These are phyloP conservation scores for Desmophyllum pertusum DNA, from an alignment of 92 coral and sea anemone genomes.

Conservation along the genomic window DNA sequence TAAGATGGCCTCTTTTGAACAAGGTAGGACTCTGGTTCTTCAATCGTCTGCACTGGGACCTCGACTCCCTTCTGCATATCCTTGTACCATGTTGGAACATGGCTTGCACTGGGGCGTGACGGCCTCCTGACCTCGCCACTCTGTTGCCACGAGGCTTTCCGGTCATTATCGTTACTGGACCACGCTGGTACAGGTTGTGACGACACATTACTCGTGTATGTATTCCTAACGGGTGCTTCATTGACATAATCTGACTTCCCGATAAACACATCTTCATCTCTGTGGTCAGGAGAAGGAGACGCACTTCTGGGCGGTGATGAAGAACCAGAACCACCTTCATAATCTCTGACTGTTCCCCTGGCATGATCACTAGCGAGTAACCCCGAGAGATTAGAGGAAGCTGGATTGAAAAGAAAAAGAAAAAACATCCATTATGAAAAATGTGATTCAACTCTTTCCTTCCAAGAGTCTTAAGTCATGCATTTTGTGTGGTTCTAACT, in stretches of 20 bases:
- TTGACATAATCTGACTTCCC: slow-evolving; percentile 25
- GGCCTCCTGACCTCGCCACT: slow-evolving; percentile 39
- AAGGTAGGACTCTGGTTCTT: slow-evolving; percentile 70
- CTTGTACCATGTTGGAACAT: slow-evolving; percentile 92
- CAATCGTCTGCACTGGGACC: slow-evolving; percentile 73
- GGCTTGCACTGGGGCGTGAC: slow-evolving; percentile 48
- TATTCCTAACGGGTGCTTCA: slow-evolving; percentile 51
- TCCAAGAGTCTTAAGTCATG: neutral
- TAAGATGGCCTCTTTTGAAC: slow-evolving; percentile 77
- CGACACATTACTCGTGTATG: slow-evolving; percentile 44
- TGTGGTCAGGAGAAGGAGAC: slow-evolving; percentile 59
- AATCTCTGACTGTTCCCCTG: slow-evolving; percentile 46
- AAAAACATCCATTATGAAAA: neutral
- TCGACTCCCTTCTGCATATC: slow-evolving; percentile 86
- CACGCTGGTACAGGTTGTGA: slow-evolving; percentile 51
- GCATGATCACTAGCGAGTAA: slow-evolving; percentile 84
- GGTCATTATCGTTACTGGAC: slow-evolving; percentile 25
- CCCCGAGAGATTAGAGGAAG: slow-evolving; percentile 89
- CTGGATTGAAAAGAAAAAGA: slow-evolving; percentile 39
- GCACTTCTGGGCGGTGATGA: slow-evolving; percentile 50
- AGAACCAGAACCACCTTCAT: slow-evolving; percentile 34
- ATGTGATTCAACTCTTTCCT: neutral
- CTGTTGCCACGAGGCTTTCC: slow-evolving; percentile 4
- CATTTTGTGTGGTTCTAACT: too few relatives aligned
- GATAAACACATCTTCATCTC: slow-evolving; percentile 64